Percentiles rank a stretch among this genome's conserved stretches.
Evolutionary conservation across 2,888 invertebrate genomes (phyloP).

Genomic region (Vandiemenella viatica): DNA sequence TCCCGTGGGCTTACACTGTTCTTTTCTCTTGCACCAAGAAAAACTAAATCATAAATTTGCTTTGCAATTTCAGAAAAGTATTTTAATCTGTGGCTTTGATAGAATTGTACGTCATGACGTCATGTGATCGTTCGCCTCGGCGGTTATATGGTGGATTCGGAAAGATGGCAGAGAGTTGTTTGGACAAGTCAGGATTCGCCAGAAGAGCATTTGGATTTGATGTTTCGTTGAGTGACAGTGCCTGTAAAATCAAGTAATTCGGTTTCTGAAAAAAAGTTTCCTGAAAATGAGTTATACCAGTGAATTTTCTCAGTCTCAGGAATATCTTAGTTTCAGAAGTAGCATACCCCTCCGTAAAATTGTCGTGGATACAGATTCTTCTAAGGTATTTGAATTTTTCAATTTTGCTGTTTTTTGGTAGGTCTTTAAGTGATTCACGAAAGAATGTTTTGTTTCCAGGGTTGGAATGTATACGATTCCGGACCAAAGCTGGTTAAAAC

Average conservation of each 20-base stretch:
- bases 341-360: slow-evolving; percentile 60
- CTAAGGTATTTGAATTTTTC: slow-evolving; percentile 41
- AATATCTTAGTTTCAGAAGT: slow-evolving; percentile 65
- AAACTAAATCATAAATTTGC: too few species aligned
- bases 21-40: too few species aligned
- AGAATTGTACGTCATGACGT: too few species aligned
- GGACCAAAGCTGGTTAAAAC: slow-evolving; percentile 65
- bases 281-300: slow-evolving; percentile 45
- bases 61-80: too few species aligned
- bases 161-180: too few species aligned
- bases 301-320: slow-evolving; percentile 57
- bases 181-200: too few species aligned
- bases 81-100: too few species aligned
- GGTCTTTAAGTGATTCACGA: background rate
- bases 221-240: too few species aligned
- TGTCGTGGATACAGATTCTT: slow-evolving; percentile 61
- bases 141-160: too few species aligned
- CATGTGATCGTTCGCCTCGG: too few species aligned
- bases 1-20: too few species aligned
- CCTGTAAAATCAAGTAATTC: background rate
- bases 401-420: background rate
- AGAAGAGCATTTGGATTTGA: too few species aligned
- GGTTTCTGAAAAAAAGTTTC: background rate
- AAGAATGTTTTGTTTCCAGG: slow-evolving; percentile 30
- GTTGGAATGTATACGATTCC: slow-evolving; percentile 78